Percentiles rank a stretch among this genome's conserved stretches.
Evolutionary conservation across 1,140 invertebrate genomes (phyloP).

Genomic region (Propsilocerus akamusi): DNA sequence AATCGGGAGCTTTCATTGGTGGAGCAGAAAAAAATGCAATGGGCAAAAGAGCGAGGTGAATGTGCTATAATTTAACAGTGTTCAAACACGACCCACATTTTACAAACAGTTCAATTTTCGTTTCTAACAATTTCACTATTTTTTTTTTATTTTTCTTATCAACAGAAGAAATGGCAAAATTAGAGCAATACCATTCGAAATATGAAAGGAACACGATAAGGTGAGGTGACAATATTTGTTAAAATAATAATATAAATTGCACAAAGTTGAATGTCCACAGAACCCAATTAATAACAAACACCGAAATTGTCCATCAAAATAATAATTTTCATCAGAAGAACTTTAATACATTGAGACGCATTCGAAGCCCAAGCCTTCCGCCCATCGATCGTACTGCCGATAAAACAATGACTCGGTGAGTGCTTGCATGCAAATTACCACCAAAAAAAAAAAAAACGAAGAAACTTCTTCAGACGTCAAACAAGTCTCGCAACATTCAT

Average conservation of each 20-base stretch:
- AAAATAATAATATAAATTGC: too few relatives aligned
- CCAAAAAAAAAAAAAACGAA: neutral
- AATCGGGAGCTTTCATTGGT: conserved; percentile 22
- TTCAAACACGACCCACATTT: too few relatives aligned
- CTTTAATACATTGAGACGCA: neutral
- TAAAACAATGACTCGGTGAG: neutral
- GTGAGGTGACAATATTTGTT: neutral
- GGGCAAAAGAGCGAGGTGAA: conserved; percentile 38
- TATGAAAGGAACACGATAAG: neutral
- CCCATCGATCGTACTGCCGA: neutral
- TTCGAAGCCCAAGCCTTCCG: neutral
- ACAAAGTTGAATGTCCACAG: too few relatives aligned
- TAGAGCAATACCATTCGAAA: neutral
- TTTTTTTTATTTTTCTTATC: neutral
- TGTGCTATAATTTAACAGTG: too few relatives aligned
- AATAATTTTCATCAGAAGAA: conserved; percentile 1
- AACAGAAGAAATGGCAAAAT: neutral
- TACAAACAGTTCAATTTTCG: too few relatives aligned
- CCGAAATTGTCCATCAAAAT: neutral
- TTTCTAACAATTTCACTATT: neutral
- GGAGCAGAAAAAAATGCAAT: conserved; percentile 39
- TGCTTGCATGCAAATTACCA: neutral
- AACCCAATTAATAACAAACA: neutral
- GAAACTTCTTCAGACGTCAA: neutral
- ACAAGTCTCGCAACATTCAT: neutral